Conservation (phyloP, 2,113 vertebrate genomes). For the Scomber japonicus region DNA sequence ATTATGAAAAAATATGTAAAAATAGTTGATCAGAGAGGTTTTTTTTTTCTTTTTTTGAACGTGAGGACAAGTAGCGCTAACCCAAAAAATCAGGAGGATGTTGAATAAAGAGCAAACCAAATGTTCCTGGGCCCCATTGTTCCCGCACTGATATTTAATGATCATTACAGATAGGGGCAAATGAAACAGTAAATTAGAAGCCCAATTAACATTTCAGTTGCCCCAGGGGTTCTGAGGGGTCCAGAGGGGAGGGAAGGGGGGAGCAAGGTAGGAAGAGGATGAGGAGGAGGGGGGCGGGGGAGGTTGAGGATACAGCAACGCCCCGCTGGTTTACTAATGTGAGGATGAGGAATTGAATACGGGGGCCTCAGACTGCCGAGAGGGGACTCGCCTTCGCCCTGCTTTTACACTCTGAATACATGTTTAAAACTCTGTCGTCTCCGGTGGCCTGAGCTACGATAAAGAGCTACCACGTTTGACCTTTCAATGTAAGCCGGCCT, state of each 20-base stretch:
- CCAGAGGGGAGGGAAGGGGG: constrained; percentile 36
- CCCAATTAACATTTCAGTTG: constrained; percentile 78
- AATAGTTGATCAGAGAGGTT: constrained; percentile 1
- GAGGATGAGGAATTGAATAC: constrained; percentile 60
- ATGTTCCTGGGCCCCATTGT: constrained; percentile 56
- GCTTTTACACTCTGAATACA: constrained; percentile 55
- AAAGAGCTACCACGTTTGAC: constrained; percentile 49
- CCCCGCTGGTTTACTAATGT: constrained; percentile 66
- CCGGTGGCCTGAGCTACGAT: constrained; percentile 36
- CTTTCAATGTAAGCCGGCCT: constrained; percentile 22
- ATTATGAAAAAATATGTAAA: not conserved
- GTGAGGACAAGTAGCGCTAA: constrained; percentile 13
- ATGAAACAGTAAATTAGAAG: constrained; percentile 79
- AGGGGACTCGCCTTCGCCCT: constrained; percentile 48
- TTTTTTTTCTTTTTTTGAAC: not conserved
- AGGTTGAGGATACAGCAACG: constrained; percentile 30
- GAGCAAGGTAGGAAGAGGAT: constrained; percentile 8
- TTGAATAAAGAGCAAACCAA: constrained; percentile 17
- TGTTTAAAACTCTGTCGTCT: constrained; percentile 52
- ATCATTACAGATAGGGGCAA: constrained; percentile 71
- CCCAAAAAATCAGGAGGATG: constrained; percentile 31
- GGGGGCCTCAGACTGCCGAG: constrained; percentile 43
- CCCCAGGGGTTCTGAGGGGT: constrained; percentile 53
- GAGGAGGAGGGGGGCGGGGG: constrained; percentile 11
- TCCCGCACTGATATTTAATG: constrained; percentile 59